Base-by-base conservation (phyloP, 2,888 invertebrate genomes). In the Pilophorus perplexus region DNA sequence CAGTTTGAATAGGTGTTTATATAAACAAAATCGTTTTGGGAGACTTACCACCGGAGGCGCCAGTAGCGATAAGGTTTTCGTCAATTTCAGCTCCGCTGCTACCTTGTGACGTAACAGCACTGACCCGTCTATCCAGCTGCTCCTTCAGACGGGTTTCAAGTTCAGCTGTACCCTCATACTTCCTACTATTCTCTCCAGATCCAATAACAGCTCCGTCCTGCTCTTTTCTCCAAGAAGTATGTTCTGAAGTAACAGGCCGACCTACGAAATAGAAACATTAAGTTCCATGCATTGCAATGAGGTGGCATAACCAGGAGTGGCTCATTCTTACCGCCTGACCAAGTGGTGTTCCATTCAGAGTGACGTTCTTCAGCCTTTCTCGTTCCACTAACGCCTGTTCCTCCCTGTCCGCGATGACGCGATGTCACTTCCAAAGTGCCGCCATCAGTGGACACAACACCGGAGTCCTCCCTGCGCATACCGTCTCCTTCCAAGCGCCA, bases 281-380 rank as follows among this genome's bases (percentile, higher is more conserved):
- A 33, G 6, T 33, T 6, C 33, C 6, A 33, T 33, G 10, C n/a
- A 33, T 33, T 6, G 33, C 10, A 33, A 33, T 6, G 6, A 33
- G 10, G 10, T 10, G 10, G 10, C 6, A 8, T 33, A 33, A 33
- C 10, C 33, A 33, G 10, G 33, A 33, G 6, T 33, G 33, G 10
- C 6, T 33, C 33, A 8, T 33, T 12, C 33, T 33, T 60, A 55
- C 50, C 67, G n/a, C 22, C 52, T 8, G 70, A 70, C 57, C 64
- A 66, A 4, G 70, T 60, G n/a, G 67, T 37, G 59, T 68, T 70
- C 33, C 64, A 62, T 14, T 44, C 66, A 33, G 40, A 48, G 46
- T 46, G 46, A 2, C 64, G 57, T 54, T 64, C 68, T 59, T 69
- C 66, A 25, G 38, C 62, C 44, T 40, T 27, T 10, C 66, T 66